Evolutionary conservation across 2,113 vertebrate genomes (phyloP).

Genomic region (Paradoxurus hermaphroditus): DNA sequence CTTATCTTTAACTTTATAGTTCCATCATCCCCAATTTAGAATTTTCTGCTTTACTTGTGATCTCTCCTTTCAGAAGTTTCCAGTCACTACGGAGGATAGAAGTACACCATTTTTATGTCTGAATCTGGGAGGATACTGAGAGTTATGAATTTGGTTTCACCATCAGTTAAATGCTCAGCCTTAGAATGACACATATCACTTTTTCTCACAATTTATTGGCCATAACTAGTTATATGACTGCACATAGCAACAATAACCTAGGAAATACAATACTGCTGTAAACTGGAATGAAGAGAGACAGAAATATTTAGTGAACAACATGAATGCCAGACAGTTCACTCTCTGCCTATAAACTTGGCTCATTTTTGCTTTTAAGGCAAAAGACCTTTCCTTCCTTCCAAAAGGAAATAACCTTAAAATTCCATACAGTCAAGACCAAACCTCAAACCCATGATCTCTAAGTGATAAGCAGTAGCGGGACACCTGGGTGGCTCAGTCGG

Average conservation of each 20-base stretch:
- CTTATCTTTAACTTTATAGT: background rate
- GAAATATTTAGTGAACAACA: background rate
- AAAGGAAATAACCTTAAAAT: background rate
- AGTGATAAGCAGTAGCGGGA: background rate
- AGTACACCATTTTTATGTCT: background rate
- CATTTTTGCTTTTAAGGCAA: background rate
- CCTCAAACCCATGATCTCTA: background rate
- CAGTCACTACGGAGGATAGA: background rate
- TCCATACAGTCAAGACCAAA: background rate
- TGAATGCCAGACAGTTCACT: background rate
- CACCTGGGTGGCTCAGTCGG: no score
- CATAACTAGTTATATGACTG: background rate
- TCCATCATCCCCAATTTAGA: background rate
- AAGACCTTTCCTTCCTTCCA: background rate
- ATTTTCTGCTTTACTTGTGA: background rate
- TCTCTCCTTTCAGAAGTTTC: background rate
- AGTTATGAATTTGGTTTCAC: background rate
- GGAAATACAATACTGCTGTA: background rate
- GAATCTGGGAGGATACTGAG: background rate
- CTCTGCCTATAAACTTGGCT: background rate
- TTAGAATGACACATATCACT: background rate
- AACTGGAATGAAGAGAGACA: background rate
- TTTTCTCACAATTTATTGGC: background rate
- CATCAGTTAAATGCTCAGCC: background rate
- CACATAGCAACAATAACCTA: background rate